Base-by-base conservation (phyloP, 2,113 vertebrate species). In the Channa maculata region DNA sequence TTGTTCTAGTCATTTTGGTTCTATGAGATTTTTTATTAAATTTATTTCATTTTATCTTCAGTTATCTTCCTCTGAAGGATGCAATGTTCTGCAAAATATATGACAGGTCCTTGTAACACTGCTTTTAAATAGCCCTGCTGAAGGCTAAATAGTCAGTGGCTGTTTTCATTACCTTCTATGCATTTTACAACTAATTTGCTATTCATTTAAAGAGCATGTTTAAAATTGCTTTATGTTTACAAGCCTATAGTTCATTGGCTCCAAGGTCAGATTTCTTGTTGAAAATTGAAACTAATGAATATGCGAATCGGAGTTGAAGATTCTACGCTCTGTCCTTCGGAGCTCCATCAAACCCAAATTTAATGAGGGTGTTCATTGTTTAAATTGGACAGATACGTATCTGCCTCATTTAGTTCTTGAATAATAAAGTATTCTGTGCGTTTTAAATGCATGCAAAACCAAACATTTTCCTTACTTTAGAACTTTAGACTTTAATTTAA, bases 181-280 rank as follows among this genome's bases (percentile, higher is more conserved):
- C 75, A 14, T 93, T 93, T 93, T 93, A 93, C 89, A 84, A 79
- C 85, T 90, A 87, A 93, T 94, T 93, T 88, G 74, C 82, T 71
- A 77, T 86, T 84, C 62, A 77, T 82, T 90, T 88, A 89, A 87
- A 85, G 78, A 89, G 86, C 81, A 82, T 69, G 74, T 84, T 74
- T 5, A 37, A 91, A 90, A 91, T 90, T 87, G 87, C 86, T 84
- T 86, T 66, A 77, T 90, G 85, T 94, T 94, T 93, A 94, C 87
- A 91, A 92, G 90, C 88, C 71, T 61, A 75, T 64, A 90, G 89
- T 83, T 92, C 90, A 88, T 71, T 79, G 69, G 73, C 80, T 88
- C 62, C 86, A 91, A 89, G 84, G 83, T 84, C 82, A 75, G 61
- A 71, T 58, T 75, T 82, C 87, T 73, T 71, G 78, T 89, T 70